Evolutionary conservation across 1,140 invertebrate genomes (phyloP).

Genomic region (Hestina assimilis): DNA sequence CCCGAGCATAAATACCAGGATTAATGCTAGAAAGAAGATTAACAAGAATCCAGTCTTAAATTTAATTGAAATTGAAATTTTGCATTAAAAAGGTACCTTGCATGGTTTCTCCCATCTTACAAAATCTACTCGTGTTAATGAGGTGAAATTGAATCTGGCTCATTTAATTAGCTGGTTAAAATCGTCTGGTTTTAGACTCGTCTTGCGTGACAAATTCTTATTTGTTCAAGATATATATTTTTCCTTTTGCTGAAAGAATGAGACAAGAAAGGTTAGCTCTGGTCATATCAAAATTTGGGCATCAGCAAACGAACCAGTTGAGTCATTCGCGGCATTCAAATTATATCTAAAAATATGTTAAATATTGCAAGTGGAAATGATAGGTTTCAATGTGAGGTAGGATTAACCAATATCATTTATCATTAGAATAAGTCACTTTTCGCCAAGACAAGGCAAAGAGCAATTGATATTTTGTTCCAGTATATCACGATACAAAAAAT

Average conservation of each 20-base stretch:
- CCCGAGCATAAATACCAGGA: too few species aligned
- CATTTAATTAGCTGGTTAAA: conserved; percentile 20
- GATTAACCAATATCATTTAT: too few species aligned
- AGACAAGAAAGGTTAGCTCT: conserved; percentile 16
- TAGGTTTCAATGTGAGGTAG: too few species aligned
- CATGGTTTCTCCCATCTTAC: too few species aligned
- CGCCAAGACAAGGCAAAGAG: too few species aligned
- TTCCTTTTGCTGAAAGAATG: neutral
- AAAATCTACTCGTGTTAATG: conserved; percentile 2
- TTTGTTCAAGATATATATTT: conserved; percentile 17
- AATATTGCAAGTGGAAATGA: neutral
- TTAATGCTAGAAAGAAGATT: too few species aligned
- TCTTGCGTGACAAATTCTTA: conserved; percentile 21
- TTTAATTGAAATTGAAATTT: neutral
- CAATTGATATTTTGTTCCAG: too few species aligned
- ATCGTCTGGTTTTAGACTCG: neutral
- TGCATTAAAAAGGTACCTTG: neutral
- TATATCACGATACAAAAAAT: too few species aligned
- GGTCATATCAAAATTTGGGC: conserved; percentile 6
- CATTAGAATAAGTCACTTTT: too few species aligned
- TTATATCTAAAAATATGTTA: neutral
- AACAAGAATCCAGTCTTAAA: too few species aligned
- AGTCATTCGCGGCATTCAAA: too few species aligned
- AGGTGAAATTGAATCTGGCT: conserved; percentile 4
- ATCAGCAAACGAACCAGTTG: neutral